Base-by-base conservation (phyloP, 2,888 invertebrate species). In the Polydesmus complanatus region DNA sequence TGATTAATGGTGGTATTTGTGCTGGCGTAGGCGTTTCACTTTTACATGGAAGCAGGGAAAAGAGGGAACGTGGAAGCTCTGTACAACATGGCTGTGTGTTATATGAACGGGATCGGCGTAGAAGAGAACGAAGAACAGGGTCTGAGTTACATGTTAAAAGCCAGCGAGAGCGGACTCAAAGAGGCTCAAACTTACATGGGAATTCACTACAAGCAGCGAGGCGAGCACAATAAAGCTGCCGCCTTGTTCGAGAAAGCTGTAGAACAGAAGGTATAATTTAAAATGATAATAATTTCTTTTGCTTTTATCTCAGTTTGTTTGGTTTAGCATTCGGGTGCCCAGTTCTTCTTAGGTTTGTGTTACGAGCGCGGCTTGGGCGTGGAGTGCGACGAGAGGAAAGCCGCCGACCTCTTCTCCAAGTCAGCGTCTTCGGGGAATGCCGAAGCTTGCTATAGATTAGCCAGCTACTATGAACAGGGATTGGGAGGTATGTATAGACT, bases 141-240 rank as follows among this genome's bases (percentile, higher is more conserved):
- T 22, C 3, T 48, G 22, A 54, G 47, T 11, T 54, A 26, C 11
- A 60, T 60, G 60, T 25, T 27, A 22, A 55, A 26, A 47, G 60
- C 60, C 48, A 54, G 54, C 21, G 48, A 55, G n/a, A 23, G 27
- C 18, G 60, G 60, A 18, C 54, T 60, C n/a, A 60, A 55, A 54
- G 60, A 60, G 60, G 60, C 60, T 1, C 54, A 54, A 21, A 54
- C 54, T 5, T 60, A 14, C 48, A 27, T 60, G 60, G 60, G 60
- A 3, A 22, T 54, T 3, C 21, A 60, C 23, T 60, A 22, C 21
- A 49, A 23, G 11, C 21, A 37, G 14, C 23, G 27, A 2, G 54
- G 37, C 27, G 54, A 55, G 21, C 48, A 54, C 19, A 47, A 47
- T 23, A 60, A 60, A 37, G 60, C 60, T 18, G 54, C 48, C 3